These are phyloP conservation scores for Trisateles emortualis DNA, from an alignment of 2,888 invertebrate genomes.

Conservation along the genomic window DNA sequence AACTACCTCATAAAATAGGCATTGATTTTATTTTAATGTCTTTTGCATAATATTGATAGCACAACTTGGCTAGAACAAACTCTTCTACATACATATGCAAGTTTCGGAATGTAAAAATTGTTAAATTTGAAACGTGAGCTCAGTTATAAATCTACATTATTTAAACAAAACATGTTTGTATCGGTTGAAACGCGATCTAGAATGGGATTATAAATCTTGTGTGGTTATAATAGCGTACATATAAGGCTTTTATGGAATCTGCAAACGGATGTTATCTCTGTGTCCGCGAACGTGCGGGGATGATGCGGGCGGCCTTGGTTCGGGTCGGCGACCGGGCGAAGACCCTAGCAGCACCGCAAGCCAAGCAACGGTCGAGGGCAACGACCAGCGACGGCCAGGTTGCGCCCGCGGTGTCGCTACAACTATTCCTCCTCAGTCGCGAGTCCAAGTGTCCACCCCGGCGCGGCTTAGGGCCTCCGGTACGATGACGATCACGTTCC, in stretches of 20 bases:
- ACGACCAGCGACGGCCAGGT: conserved; percentile 76
- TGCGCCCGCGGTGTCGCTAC: conserved; percentile 67
- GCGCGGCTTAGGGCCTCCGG: conserved; percentile 44
- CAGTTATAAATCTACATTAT: conserved; percentile 28
- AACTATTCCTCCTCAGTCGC: conserved; percentile 67
- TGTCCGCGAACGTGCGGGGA: conserved; percentile 75
- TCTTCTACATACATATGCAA: background rate
- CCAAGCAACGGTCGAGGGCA: conserved; percentile 86
- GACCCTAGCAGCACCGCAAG: conserved; percentile 84
- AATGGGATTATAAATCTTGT: conserved; percentile 36
- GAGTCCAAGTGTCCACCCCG: conserved; percentile 52
- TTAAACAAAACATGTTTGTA: conserved; percentile 41
- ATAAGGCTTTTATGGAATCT: conserved; percentile 61
- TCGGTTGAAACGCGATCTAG: conserved; percentile 8
- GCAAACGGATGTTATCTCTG: conserved; percentile 74
- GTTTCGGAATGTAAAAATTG: background rate
- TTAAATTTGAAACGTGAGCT: conserved; percentile 17
- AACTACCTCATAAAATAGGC: conserved; percentile 6
- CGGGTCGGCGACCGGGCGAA: conserved; percentile 86
- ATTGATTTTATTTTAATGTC: conserved; percentile 9
- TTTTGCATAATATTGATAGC: conserved; percentile 4
- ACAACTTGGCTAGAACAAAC: background rate
- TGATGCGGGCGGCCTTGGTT: conserved; percentile 85
- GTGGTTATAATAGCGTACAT: conserved; percentile 38
- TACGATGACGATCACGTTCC: conserved; percentile 36